Percentiles rank a stretch among this genome's conserved stretches.
phyloP scores from a whole-genome alignment of 2,888 invertebrate genomes.

The Drosophila mayaguana region DNA sequence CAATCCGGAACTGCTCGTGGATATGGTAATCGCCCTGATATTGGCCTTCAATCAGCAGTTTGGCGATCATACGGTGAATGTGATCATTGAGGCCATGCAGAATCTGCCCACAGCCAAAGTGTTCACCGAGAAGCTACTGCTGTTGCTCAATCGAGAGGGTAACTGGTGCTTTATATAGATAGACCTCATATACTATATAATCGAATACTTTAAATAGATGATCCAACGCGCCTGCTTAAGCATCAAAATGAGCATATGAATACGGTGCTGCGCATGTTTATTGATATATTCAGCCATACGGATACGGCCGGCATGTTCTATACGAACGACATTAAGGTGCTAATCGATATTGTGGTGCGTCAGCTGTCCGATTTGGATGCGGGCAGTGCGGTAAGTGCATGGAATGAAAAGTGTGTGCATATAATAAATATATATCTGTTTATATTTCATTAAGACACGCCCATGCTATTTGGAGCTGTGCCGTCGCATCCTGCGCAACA shows the following conservation, averaged over 20 bases:
- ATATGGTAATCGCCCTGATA: constrained; percentile 92
- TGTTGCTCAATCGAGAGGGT: constrained; percentile 96
- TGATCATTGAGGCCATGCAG: constrained; percentile 90
- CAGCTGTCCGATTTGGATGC: constrained; percentile 95
- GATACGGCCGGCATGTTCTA: constrained; percentile 95
- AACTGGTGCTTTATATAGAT: constrained; percentile 27
- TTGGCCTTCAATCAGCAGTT: constrained; percentile 97
- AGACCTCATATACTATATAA: neutral
- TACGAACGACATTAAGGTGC: constrained; percentile 96
- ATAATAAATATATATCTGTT: neutral
- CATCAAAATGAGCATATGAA: constrained; percentile 91
- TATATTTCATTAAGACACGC: constrained; percentile 87
- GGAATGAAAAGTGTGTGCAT: neutral
- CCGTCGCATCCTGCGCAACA: constrained; percentile 92
- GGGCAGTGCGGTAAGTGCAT: constrained; percentile 90
- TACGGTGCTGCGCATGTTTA: constrained; percentile 94
- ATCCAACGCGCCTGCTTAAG: constrained; percentile 94
- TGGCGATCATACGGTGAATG: constrained; percentile 88
- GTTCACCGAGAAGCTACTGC: constrained; percentile 95
- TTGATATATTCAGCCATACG: constrained; percentile 92
- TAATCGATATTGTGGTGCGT: constrained; percentile 96
- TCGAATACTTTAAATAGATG: constrained; percentile 87
- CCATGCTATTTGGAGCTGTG: constrained; percentile 92
- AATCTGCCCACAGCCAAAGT: constrained; percentile 91
- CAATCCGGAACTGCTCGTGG: constrained; percentile 93